Conservation (phyloP, 2,113 vertebrate species). For the Aramus guarauna region DNA sequence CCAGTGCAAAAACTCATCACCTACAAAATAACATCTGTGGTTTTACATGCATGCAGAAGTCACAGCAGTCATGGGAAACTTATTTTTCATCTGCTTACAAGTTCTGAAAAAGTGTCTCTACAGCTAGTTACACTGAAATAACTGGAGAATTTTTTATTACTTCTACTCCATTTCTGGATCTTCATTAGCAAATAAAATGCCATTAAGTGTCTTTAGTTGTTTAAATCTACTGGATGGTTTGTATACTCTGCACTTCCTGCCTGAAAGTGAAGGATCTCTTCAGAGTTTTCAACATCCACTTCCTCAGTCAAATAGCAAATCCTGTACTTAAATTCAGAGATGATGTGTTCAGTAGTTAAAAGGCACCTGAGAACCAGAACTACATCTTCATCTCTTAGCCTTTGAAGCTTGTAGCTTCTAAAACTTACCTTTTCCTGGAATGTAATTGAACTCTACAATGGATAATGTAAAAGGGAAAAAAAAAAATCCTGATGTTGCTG, state of each 20-base stretch:
- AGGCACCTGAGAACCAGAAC: background rate
- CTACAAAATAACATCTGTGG: background rate
- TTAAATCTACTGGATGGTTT: background rate
- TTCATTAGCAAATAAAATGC: background rate
- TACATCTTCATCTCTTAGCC: background rate
- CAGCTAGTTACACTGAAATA: background rate
- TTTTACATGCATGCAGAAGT: background rate
- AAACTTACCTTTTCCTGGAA: background rate
- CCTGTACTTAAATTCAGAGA: background rate
- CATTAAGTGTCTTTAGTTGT: background rate
- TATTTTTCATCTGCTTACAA: background rate
- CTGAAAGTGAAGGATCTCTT: background rate
- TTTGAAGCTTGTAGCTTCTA: background rate
- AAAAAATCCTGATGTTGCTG: background rate
- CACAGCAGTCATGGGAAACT: fast-evolving
- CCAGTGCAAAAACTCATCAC: background rate
- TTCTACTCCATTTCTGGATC: background rate
- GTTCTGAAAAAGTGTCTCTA: background rate
- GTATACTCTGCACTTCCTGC: background rate
- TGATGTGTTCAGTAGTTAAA: background rate
- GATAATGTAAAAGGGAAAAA: background rate
- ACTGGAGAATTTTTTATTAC: background rate
- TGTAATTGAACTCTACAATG: background rate
- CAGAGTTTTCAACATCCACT: background rate
- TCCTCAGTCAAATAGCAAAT: background rate